Conservation (phyloP, 2,113 vertebrate genomes). For the Pedionomus torquatus region DNA sequence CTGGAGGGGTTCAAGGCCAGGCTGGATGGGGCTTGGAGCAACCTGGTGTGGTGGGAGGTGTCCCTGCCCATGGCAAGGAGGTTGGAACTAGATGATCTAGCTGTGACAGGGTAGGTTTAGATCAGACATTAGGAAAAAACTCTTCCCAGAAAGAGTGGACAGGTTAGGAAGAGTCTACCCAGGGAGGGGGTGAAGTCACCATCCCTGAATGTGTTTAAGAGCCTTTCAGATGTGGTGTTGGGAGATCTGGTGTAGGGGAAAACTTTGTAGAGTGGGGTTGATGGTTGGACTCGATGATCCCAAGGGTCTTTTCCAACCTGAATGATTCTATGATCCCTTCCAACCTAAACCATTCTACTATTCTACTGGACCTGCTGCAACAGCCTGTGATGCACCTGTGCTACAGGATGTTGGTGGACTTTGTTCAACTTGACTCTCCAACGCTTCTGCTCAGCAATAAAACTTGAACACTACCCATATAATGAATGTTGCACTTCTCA, state of each 20-base stretch:
- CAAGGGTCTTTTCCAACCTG: too few species aligned
- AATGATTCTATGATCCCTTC: not conserved
- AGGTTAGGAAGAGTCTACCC: too few species aligned
- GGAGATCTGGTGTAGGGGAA: too few species aligned
- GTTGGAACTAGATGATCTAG: not conserved
- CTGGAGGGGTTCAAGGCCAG: not conserved
- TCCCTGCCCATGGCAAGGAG: not conserved
- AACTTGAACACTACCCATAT: not conserved
- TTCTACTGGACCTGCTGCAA: not conserved
- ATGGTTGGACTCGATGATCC: too few species aligned
- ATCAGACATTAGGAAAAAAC: too few species aligned
- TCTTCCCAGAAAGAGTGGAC: too few species aligned
- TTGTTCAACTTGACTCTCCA: not conserved
- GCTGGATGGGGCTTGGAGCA: not conserved
- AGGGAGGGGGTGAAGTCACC: too few species aligned
- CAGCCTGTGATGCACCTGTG: not conserved
- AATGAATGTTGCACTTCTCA: fast-evolving
- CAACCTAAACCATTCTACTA: not conserved
- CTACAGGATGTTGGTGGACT: fast-evolving
- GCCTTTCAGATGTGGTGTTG: too few species aligned
- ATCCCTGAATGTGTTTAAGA: too few species aligned
- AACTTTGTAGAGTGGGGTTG: too few species aligned
- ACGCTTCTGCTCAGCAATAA: not conserved
- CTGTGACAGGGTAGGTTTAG: too few species aligned
- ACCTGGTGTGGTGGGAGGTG: not conserved